phyloP scores from a whole-genome alignment of 2,888 invertebrate genomes.

The Agonum fuliginosum region DNA sequence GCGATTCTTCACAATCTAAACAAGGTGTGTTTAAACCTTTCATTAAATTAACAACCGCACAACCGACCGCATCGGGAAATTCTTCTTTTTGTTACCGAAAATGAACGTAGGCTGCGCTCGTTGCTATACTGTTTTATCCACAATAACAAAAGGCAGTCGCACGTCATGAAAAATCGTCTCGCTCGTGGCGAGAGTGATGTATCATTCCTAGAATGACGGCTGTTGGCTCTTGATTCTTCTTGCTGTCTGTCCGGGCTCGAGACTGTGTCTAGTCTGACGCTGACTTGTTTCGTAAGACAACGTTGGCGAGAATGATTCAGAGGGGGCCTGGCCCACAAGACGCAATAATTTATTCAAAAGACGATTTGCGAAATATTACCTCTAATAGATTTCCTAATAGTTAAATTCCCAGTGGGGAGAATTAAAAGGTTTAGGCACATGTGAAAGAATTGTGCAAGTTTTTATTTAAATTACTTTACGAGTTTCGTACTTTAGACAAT shows the following conservation, averaged over 20 bases:
- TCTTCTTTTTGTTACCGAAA: conserved; percentile 29
- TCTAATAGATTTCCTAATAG: neutral
- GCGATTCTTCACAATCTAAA: conserved; percentile 50
- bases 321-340: conserved; percentile 6
- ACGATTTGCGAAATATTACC: neutral
- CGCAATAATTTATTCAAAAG: neutral
- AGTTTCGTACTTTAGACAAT: too few relatives aligned
- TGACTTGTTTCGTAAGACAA: conserved; percentile 9
- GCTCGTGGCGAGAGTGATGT: conserved; percentile 26
- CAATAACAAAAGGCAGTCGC: conserved; percentile 29
- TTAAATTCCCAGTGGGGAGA: neutral
- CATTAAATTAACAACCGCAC: conserved; percentile 41
- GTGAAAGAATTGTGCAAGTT: too few relatives aligned
- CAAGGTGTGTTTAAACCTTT: conserved; percentile 45
- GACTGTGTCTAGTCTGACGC: neutral
- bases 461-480: too few relatives aligned
- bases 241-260: neutral
- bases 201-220: conserved; percentile 34
- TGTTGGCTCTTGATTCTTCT: too few relatives aligned
- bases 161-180: conserved; percentile 24
- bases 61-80: neutral
- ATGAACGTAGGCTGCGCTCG: conserved; percentile 17
- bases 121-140: neutral
- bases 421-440: too few relatives aligned
- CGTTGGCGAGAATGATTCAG: conserved; percentile 10